Base-by-base conservation (phyloP, 2,888 invertebrate species). In the Acleris emargana region DNA sequence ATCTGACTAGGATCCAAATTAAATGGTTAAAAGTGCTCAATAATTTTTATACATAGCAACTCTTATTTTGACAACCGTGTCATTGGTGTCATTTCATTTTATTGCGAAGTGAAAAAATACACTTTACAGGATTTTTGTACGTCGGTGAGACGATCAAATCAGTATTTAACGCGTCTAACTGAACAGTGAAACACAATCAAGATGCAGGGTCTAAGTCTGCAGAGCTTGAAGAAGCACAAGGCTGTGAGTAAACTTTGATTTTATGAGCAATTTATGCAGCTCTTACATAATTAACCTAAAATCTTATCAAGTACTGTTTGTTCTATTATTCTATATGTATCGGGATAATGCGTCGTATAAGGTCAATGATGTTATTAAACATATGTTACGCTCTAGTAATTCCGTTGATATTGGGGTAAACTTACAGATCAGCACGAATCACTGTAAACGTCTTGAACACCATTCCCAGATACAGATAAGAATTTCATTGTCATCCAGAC, bases 181-280 rank as follows among this genome's bases (percentile, higher is more conserved):
- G 49, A 51, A 50, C 25, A 50, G 54, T 59, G 54, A 42, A 50
- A 59, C 17, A 25, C 17, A 32, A 58, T 51, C 73, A 94, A 83
- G 78, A 96, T 97, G 96, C 95, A 96, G 86, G 97, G 97, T 70
- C 81, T 96, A 76, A 94, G 94, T 68, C 67, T 95, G 20, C 86
- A 94, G 58, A 95, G 95, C 78, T 85, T 97, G 69, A 96, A 95
- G 83, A 96, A 95, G 84, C 96, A 97, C 84, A 96, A 95, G 75
- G 95, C 97, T 78, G 97, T 97, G 93, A 95, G 95, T 93, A 77
- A 67, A 58, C 59, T 55, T 50, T 25, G 18, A 22, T 53, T 52
- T 63, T 49, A 22, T 55, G 64, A 38, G 53, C 50, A 9, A 62
- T 60, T 66, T 79, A 66, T 73, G 72, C 66, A 76, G 70, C 74